These are phyloP conservation scores for Ispidina lecontei DNA, from an alignment of 2,797 vertebrate genomes.

Conservation along the genomic window DNA sequence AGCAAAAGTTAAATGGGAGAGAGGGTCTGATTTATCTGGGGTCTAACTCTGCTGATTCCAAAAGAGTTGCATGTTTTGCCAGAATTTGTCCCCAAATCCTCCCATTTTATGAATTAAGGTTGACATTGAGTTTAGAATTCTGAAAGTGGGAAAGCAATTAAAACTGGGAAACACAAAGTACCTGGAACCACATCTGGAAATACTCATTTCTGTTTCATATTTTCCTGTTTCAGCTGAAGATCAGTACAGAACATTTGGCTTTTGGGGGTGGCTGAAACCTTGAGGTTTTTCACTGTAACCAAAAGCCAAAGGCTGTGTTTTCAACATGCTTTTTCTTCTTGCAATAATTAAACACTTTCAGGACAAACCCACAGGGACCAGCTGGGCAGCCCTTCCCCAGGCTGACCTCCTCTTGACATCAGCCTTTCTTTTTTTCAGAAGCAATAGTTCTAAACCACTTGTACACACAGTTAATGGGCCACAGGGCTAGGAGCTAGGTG, in stretches of 20 bases:
- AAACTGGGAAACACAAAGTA: background rate
- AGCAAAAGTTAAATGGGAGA: background rate
- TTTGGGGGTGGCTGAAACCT: conserved; percentile 47
- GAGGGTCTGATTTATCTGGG: background rate
- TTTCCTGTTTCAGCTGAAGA: conserved; percentile 56
- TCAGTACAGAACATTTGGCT: conserved; percentile 25
- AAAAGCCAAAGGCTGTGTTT: conserved; percentile 6
- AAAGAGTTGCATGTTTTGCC: background rate
- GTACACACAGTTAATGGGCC: background rate
- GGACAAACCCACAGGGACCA: background rate
- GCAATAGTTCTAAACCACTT: background rate
- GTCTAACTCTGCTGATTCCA: background rate
- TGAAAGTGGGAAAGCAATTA: conserved; percentile 8
- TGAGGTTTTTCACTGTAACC: conserved; percentile 7
- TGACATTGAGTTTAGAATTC: conserved; percentile 47
- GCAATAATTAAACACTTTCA: conserved; percentile 39
- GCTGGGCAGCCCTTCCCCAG: background rate
- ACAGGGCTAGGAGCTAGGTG: background rate
- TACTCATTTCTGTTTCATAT: conserved; percentile 48
- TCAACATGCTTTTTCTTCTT: background rate
- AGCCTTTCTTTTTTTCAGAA: background rate
- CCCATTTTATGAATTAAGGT: conserved; percentile 27
- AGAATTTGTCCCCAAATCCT: background rate
- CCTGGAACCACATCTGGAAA: conserved; percentile 65
- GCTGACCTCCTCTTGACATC: conserved; percentile 35